Conservation (phyloP, 2,113 vertebrate genomes). For the Ciconia boyciana region DNA sequence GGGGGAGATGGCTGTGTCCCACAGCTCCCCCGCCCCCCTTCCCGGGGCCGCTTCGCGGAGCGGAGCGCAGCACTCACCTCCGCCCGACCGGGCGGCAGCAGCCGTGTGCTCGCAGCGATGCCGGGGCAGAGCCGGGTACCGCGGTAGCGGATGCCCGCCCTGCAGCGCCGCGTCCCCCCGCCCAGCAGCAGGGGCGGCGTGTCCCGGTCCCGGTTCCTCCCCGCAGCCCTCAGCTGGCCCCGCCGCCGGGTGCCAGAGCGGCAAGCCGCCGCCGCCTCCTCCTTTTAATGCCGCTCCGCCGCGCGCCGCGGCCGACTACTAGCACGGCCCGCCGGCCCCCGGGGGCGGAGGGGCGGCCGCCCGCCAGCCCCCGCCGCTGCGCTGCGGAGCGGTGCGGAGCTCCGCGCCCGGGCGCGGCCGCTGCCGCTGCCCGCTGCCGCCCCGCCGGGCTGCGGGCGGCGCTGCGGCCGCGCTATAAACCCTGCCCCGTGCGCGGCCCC, state of each 20-base stretch:
- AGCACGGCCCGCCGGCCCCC: slow-evolving; percentile 35
- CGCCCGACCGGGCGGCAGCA: background rate
- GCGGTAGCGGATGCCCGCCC: background rate
- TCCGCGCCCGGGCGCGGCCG: background rate
- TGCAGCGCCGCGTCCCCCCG: background rate
- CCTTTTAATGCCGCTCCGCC: slow-evolving; percentile 65
- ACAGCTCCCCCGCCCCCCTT: no score
- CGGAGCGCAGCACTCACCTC: background rate
- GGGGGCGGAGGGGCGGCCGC: background rate
- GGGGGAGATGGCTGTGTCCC: background rate
- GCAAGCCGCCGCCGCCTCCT: background rate
- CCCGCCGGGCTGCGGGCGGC: background rate
- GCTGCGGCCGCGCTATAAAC: background rate
- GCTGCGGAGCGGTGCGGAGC: background rate
- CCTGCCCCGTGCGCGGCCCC: background rate
- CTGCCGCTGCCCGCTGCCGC: background rate
- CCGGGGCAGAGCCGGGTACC: background rate
- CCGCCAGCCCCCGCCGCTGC: background rate
- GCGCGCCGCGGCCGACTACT: slow-evolving; percentile 52
- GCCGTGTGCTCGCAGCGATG: background rate
- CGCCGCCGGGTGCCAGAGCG: background rate
- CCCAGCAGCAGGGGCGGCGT: background rate
- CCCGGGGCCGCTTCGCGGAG: background rate
- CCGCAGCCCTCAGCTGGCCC: background rate
- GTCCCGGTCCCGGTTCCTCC: background rate